Percentiles rank a stretch among this genome's conserved stretches.
These are phyloP conservation scores for Tamandua tetradactyla DNA, from an alignment of 2,797 vertebrate genomes.

Conservation along the genomic window DNA sequence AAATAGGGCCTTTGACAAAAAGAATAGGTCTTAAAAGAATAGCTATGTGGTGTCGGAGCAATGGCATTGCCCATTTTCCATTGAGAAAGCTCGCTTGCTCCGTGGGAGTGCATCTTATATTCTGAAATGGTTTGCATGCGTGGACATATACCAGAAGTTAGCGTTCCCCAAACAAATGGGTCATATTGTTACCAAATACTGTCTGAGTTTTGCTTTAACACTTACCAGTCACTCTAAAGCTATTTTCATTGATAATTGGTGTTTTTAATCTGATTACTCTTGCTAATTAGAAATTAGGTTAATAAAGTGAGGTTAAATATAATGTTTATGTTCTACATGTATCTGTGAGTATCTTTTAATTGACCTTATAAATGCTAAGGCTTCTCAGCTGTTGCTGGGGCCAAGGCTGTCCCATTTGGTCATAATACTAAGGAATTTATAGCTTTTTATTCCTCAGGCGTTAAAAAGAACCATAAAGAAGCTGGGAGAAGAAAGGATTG, in stretches of 20 bases:
- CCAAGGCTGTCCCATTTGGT: background rate
- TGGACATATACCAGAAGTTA: background rate
- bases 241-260: background rate
- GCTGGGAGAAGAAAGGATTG: background rate
- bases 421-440: background rate
- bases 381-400: background rate
- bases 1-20: background rate
- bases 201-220: background rate
- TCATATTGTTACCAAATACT: background rate
- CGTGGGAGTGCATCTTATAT: background rate
- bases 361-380: background rate
- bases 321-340: background rate
- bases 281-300: background rate
- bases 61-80: background rate
- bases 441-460: background rate
- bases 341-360: background rate
- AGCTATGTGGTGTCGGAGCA: background rate
- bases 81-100: background rate
- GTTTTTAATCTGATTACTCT: background rate
- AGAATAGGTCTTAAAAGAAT: constrained; percentile 3
- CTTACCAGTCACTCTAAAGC: background rate
- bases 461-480: constrained; percentile 18
- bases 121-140: background rate
- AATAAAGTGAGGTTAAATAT: background rate
- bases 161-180: background rate